Base-by-base conservation (phyloP, 1,140 invertebrate species). In the Trachelipus rathkii region DNA sequence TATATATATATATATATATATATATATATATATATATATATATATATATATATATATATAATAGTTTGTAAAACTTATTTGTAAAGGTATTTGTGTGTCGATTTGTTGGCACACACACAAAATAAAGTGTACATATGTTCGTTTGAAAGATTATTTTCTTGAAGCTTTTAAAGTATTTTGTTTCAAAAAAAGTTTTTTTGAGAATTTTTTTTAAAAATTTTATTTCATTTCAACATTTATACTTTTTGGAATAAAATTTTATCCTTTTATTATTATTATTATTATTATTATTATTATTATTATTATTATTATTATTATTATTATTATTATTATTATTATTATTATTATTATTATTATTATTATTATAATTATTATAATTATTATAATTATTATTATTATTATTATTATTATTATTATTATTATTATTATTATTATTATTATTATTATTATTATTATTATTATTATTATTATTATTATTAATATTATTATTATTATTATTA, bases 1-100 rank as follows among this genome's bases (percentile, higher is more conserved):
- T 73, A 73, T 53, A 53, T 50, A 53, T 73, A 53, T 50, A 53
- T 73, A 53, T 53, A 73, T 73, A 53, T 73, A 53, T 73, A 73
- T 50, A 50, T 53, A 73, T 53, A 73, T 53, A 73, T 53, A 73
- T 53, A 73, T 73, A 73, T 73, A 73, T 73, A 73, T 73, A 73
- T 73, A 73, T 73, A 73, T 73, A 73, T 53, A 73, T 73, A 73
- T 73, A 73, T 53, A 73, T 19, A 60, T 19, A 73, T 13, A 60
- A n/a, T n/a, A n/a, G n/a, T n/a, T n/a, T n/a, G n/a, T n/a, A n/a
- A n/a, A n/a, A n/a, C n/a, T n/a, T n/a, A n/a, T n/a, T n/a, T n/a
- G n/a, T n/a, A n/a, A n/a, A n/a, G n/a, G n/a, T n/a, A n/a, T n/a
- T n/a, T n/a, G n/a, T n/a, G n/a, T n/a, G n/a, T n/a, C n/a, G n/a